These are phyloP conservation scores for Mesoclemmys tuberculata DNA, from an alignment of 2,113 vertebrate species.

Conservation along the genomic window DNA sequence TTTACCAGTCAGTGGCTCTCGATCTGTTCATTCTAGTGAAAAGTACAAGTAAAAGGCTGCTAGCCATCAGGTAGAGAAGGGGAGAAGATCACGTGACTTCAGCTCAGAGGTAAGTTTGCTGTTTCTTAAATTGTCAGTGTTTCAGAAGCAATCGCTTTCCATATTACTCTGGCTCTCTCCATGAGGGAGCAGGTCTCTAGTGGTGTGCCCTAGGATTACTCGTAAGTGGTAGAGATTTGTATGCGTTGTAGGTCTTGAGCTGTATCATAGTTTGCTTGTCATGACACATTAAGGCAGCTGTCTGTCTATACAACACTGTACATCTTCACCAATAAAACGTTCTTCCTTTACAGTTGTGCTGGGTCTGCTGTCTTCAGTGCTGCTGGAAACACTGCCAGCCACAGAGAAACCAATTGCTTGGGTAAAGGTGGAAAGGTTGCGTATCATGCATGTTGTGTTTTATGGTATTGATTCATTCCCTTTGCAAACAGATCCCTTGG, in stretches of 20 bases:
- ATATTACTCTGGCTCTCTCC: accelerated
- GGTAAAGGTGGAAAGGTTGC: constrained; percentile 60
- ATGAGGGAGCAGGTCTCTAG: neutral
- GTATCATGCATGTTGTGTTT: constrained; percentile 54
- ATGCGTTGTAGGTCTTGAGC: neutral
- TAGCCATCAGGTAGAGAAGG: neutral
- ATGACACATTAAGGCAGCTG: constrained; percentile 52
- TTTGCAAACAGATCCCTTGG: constrained; percentile 45
- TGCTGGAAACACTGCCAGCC: constrained; percentile 72
- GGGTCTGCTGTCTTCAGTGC: constrained; percentile 39
- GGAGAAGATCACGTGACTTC: constrained; percentile 18
- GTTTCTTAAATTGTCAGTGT: constrained; percentile 20
- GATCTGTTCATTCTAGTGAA: neutral
- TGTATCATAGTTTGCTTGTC: constrained; percentile 33
- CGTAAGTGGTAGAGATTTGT: neutral
- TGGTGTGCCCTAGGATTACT: neutral
- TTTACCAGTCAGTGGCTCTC: neutral
- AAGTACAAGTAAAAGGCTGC: neutral
- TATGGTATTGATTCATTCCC: constrained; percentile 43
- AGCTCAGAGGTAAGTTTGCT: neutral
- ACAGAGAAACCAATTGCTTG: constrained; percentile 1
- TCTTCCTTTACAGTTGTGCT: constrained; percentile 3
- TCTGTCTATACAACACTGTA: constrained; percentile 46
- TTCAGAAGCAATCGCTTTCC: neutral
- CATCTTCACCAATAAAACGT: constrained; percentile 47